Base-by-base conservation (phyloP, 2,113 vertebrate genomes). In the Merops nubicus region DNA sequence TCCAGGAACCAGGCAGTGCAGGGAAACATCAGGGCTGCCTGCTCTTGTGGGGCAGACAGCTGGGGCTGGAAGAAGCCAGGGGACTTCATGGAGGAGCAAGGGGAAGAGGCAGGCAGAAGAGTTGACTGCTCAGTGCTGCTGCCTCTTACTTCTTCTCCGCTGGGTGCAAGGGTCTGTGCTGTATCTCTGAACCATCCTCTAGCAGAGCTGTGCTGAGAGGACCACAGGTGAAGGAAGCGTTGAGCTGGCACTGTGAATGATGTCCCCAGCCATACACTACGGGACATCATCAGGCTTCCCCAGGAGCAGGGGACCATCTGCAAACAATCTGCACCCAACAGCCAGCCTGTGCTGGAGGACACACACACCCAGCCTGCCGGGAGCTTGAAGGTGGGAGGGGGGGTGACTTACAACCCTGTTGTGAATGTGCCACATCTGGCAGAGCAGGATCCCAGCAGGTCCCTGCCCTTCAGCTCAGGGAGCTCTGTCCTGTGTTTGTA, bases 381-480 rank as follows among this genome's bases (percentile, higher is more conserved):
- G 56, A 57, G 16, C 34, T 70, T 62, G 47, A 15, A 62, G 21
- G 15, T 50, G 73, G 57, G 11, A 5, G 38, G 38, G n/a, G 15
- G 88, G 47, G 53, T 75, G 78, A 64, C 40, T 65, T 56, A 42
- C 0, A 56, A n/a, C 12, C 62, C 63, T 43, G 47, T 14, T 82
- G 72, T 29, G 25, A 21, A 12, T 0, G 6, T 40, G 22, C 33
- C n/a, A 67, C 42, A 2, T 42, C 70, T 70, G 59, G 16, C 64
- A 73, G 33, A 40, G 31, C 29, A 74, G 31, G 3, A 11, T 11
- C n/a, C 20, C 0, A 0, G 19, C 1, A 0, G 14, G 10, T 38
- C 57, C 28, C 45, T 75, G 60, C 21, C 42, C 57, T 75, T 40
- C 63, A n/a, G 15, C 67, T 29, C 0, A 0, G 7, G 80, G 31